A percentile compares a stretch with the other conserved stretches of the same genome.
Evolutionary conservation across 2,797 vertebrate genomes (phyloP).

Genomic region (Diglossa cyanea): DNA sequence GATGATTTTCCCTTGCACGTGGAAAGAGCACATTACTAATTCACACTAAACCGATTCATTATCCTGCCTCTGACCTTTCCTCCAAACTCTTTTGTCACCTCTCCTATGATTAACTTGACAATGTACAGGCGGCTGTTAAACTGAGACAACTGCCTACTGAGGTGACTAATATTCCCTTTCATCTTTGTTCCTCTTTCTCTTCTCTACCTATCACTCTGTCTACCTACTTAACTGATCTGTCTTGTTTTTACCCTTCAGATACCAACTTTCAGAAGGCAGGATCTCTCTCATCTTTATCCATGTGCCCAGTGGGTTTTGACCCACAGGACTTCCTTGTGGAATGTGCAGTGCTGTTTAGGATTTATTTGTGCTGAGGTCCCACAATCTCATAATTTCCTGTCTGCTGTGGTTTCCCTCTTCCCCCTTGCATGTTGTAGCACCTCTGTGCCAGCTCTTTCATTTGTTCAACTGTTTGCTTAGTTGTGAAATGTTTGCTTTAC

Average conservation of each 20-base stretch:
- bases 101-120: neutral
- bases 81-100: neutral
- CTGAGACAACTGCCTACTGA: neutral
- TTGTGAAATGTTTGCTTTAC: neutral
- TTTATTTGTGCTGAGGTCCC: neutral
- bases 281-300: neutral
- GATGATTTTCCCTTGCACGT: neutral
- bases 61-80: neutral
- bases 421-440: neutral
- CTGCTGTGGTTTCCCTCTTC: neutral
- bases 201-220: neutral
- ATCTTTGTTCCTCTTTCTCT: neutral
- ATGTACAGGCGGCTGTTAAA: neutral
- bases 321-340: neutral
- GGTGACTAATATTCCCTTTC: neutral
- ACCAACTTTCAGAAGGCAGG: neutral
- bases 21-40: neutral
- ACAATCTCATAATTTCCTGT: neutral
- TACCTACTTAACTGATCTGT: neutral
- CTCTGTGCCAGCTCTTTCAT: neutral
- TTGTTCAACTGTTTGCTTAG: neutral
- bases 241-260: neutral
- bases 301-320: neutral
- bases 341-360: rapidly evolving
- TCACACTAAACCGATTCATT: neutral